Evolutionary conservation across 2,888 invertebrate genomes (phyloP), one percentile per base, ranked within the genome.

Genomic region (Aquatica leii): DNA sequence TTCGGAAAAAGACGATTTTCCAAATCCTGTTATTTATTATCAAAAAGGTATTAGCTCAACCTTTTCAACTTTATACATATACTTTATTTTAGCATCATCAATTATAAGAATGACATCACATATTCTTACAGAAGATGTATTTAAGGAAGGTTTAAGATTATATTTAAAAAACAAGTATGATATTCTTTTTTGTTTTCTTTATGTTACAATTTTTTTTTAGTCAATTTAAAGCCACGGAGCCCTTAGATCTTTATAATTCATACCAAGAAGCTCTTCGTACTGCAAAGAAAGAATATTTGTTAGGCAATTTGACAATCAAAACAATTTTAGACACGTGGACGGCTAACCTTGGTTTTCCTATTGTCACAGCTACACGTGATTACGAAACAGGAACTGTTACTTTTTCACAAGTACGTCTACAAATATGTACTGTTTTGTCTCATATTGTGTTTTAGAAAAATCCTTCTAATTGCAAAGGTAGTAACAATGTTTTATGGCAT

Each of bases 1-100:
- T 0, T 83, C 83, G 4, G 86, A 84, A 11, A 87, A 87, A 0
- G 72, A 74, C 0, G 82, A 88, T 63, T 85, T 90, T 4, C 81
- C 83, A 18, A 11, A 20, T 21, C 11, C 48, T 8, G 11, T 8
- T n/a, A 51, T 17, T 12, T 51, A 51, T 24, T 24, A 50, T 14
- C 4, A 50, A 2, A 50, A 50, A 50, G 50, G 50, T 50, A 24
- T 14, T 40, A 14, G n/a, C n/a, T n/a, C n/a, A n/a, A n/a, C n/a
- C n/a, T n/a, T n/a, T n/a, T n/a, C 8, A 34, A 9, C 34, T 34
- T 9, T 34, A 34, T 8, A 34, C 6, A 9, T 8, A 9, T 34
- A 9, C 8, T 4, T 43, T 3, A 37, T n/a, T 43, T 18, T 17
- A 40, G 20, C 12, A 48, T 57, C 46, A 8, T 9, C 12, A 37